These are phyloP conservation scores for Timandra comae DNA, from an alignment of 2,888 invertebrate genomes.

Conservation along the genomic window DNA sequence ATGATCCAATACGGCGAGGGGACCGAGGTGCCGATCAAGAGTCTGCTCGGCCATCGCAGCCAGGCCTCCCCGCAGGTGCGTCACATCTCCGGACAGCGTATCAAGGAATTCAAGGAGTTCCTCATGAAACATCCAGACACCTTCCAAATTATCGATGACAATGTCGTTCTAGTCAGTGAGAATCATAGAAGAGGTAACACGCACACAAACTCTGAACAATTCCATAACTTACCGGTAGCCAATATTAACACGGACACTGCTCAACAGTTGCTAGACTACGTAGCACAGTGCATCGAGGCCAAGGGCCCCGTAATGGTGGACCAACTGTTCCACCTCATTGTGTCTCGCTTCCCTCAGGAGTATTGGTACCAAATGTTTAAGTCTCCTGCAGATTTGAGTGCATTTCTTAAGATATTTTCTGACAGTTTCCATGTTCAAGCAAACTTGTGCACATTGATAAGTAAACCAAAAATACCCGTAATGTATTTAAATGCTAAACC, in stretches of 20 bases:
- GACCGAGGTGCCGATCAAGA: conserved; percentile 97
- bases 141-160: conserved; percentile 90
- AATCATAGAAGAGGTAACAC: conserved; percentile 82
- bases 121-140: conserved; percentile 88
- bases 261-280: conserved; percentile 88
- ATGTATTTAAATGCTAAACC: conserved; percentile 72
- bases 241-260: conserved; percentile 89
- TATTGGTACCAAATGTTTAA: conserved; percentile 93
- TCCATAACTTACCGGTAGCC: conserved; percentile 83
- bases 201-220: conserved; percentile 79
- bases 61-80: conserved; percentile 98
- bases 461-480: conserved; percentile 83
- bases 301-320: conserved; percentile 91
- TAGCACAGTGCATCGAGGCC: conserved; percentile 87
- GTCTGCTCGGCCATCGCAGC: conserved; percentile 96
- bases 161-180: conserved; percentile 85
- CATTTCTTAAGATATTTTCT: conserved; percentile 95
- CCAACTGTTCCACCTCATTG: conserved; percentile 89
- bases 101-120: conserved; percentile 95
- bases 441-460: conserved; percentile 90
- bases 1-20: conserved; percentile 96
- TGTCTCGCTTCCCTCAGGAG: conserved; percentile 84
- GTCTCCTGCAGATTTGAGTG: conserved; percentile 91
- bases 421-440: conserved; percentile 95
- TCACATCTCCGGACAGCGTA: conserved; percentile 95